phyloP scores from a whole-genome alignment of 2,888 invertebrate genomes.

The Tipula unca region DNA sequence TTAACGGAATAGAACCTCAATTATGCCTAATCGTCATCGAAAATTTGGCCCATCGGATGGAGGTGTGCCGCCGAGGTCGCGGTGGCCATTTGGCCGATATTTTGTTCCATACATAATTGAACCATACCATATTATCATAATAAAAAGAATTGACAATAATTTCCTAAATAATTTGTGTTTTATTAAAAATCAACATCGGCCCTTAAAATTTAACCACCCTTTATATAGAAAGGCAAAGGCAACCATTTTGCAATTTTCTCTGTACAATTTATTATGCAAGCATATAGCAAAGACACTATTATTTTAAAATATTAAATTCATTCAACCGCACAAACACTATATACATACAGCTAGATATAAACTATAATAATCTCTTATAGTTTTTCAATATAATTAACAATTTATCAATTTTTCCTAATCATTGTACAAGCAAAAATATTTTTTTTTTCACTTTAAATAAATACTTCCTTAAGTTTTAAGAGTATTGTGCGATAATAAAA shows the following conservation, averaged over 20 bases:
- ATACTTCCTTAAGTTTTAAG: not conserved
- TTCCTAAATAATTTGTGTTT: too few species aligned
- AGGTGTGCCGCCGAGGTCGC: too few species aligned
- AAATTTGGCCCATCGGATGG: too few species aligned
- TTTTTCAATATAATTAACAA: not conserved
- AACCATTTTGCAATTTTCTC: not conserved
- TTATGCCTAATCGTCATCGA: too few species aligned
- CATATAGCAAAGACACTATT: not conserved
- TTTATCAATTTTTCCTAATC: constrained; percentile 8
- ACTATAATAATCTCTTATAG: not conserved
- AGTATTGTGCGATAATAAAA: not conserved
- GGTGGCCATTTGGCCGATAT: too few species aligned
- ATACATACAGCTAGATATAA: not conserved
- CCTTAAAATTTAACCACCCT: too few species aligned
- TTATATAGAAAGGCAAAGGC: not conserved
- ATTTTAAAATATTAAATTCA: not conserved
- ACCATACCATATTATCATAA: too few species aligned
- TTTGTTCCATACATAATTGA: too few species aligned
- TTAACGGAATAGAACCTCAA: too few species aligned
- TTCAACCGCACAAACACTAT: not conserved
- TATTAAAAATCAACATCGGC: too few species aligned
- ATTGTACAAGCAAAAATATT: not conserved
- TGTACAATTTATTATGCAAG: too few species aligned
- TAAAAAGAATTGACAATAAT: too few species aligned
- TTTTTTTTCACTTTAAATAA: not conserved